Evolutionary conservation across 2,888 invertebrate species (phyloP), one percentile per base, ranked within the genome.

Genomic region (Acleris laterana): DNA sequence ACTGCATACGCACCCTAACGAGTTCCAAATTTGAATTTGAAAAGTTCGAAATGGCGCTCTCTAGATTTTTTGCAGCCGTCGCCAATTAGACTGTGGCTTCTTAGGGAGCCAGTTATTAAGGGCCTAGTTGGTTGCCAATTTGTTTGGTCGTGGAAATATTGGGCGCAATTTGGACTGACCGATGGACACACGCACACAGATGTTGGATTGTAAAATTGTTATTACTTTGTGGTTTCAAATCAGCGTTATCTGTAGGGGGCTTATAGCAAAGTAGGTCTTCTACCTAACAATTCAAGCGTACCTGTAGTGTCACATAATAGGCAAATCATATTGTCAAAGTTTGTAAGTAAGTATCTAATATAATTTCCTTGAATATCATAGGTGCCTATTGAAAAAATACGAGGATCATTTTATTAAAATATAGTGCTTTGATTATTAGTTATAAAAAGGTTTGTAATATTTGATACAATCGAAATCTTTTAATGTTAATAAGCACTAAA

Each of bases 11-110:
- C 73, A 51, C 49, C 90, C 74, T 88, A 79, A 84, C 32, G 53
- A 77, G 76, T 79, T 85, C 81, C 72, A 79, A 90, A 90, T 90
- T 87, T 85, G 85, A 86, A 90, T 88, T 88, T 83, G 81, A 86
- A 88, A 88, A 86, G 87, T 85, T 85, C 77, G 79, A 83, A 87
- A 82, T 82, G 81, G 79, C 79, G 82, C 87, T 87, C 88, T 89
- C 85, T 87, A 86, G 80, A 84, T 83, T 78, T 82, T 79, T 84
- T 81, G 64, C 66, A 71, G 70, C 71, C 74, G 73, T 77, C 87
- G 88, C 9, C 32, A 57, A 88, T 87, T 81, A 85, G 77, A 71
- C 80, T 77, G 80, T 80, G 80, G 87, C 90, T 89, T 88, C 89
- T 87, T 84, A 86, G 81, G 90, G 81, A 89, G 90, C 83, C 81